Evolutionary conservation across 2,888 invertebrate species (phyloP).

Genomic region (Apotomis capreana): DNA sequence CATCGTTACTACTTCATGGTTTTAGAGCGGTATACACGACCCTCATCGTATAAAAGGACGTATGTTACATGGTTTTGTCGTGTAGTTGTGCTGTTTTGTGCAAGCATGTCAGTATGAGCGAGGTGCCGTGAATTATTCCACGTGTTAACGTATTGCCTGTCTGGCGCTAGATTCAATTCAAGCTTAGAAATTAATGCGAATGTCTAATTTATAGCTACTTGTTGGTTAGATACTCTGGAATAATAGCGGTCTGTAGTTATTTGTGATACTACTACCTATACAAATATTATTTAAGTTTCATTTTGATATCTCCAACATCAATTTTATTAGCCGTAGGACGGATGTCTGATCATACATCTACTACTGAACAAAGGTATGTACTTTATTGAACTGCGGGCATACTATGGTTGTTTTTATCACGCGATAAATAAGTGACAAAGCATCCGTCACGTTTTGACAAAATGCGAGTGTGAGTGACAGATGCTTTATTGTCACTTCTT

Average conservation of each 20-base stretch:
- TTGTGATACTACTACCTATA: too few relatives aligned
- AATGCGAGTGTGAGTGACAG: too few relatives aligned
- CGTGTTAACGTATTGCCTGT: conserved; percentile 41
- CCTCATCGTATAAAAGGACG: not conserved
- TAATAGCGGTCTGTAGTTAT: not conserved
- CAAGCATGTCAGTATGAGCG: conserved; percentile 1
- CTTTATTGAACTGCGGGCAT: too few relatives aligned
- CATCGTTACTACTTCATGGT: conserved; percentile 8
- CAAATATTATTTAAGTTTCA: too few relatives aligned
- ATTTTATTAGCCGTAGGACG: too few relatives aligned
- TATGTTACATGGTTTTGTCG: not conserved
- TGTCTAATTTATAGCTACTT: conserved; percentile 34
- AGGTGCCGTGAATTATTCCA: conserved; percentile 32
- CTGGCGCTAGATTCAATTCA: conserved; percentile 37
- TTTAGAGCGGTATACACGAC: not conserved
- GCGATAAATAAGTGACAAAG: too few relatives aligned
- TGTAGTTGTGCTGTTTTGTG: not conserved
- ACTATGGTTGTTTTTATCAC: too few relatives aligned
- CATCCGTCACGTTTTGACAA: too few relatives aligned
- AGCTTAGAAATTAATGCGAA: conserved; percentile 39
- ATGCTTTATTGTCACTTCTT: too few relatives aligned
- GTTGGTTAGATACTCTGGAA: conserved; percentile 15
- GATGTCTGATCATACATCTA: too few relatives aligned
- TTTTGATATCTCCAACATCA: too few relatives aligned
- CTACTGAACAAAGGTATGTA: too few relatives aligned